A percentile compares a stretch with the other conserved stretches of the same genome.
phyloP scores from a whole-genome alignment of 2,888 invertebrate species.

The Cephalotes varians region DNA sequence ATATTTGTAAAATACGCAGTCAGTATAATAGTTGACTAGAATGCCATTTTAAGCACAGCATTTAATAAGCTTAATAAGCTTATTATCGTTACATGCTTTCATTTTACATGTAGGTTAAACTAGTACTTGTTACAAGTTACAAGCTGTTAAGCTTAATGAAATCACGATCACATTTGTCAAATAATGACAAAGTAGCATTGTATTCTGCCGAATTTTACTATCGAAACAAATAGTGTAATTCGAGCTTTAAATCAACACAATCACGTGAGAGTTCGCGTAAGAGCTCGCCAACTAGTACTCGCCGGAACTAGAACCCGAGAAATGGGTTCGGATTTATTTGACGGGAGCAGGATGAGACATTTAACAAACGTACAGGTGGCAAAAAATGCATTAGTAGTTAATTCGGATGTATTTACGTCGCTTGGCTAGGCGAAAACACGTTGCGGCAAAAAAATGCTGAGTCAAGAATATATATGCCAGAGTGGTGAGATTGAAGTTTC shows the following conservation, averaged over 20 bases:
- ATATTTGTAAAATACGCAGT: constrained; percentile 14
- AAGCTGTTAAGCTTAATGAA: not conserved
- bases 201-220: not conserved
- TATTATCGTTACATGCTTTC: not conserved
- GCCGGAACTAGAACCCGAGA: not conserved
- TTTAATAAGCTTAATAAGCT: not conserved
- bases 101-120: not conserved
- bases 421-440: constrained; percentile 17
- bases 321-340: constrained; percentile 51
- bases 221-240: not conserved
- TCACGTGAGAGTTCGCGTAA: not conserved
- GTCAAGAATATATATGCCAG: constrained; percentile 27
- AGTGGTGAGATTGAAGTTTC: constrained; percentile 14
- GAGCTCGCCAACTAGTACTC: constrained; percentile 1
- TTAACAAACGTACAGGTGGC: constrained; percentile 19
- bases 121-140: not conserved
- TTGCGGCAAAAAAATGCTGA: constrained; percentile 21
- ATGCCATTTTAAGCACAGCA: constrained; percentile 6
- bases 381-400: constrained; percentile 62
- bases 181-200: not conserved
- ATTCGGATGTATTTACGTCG: constrained; percentile 50
- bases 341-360: not conserved
- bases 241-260: constrained; percentile 3
- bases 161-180: not conserved
- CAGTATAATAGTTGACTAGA: constrained; percentile 3